Evolutionary conservation across 2,113 vertebrate genomes (phyloP), one percentile per base, ranked within the genome.

Genomic region (Felis chaus): DNA sequence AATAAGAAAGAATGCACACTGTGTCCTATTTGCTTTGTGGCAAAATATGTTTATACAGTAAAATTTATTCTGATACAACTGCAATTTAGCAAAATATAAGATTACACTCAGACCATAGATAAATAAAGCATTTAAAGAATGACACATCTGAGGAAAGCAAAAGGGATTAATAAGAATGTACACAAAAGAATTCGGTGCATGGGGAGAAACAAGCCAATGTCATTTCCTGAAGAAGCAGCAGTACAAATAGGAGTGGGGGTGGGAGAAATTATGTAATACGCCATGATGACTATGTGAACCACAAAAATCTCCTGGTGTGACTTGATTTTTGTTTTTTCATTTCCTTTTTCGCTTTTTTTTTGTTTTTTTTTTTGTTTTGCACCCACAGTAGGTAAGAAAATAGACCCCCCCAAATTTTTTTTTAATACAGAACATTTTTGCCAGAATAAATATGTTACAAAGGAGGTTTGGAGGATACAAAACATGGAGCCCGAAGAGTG

Each of bases 111-210:
- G n/a, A 63, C 16, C 69, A 10, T n/a, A 96, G 41, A 25, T 96
- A 95, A 85, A 82, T 76, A 96, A 95, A 96, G 39, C 66, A 86
- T 80, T 97, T 95, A 86, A 96, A 82, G 19, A 84, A 78, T 73
- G 36, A 57, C 31, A 86, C 57, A 14, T 95, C 21, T 95, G 86
- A 89, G 71, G 50, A 85, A 92, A 91, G 27, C 50, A 80, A 69
- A 33, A 80, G 7, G 87, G 12, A 95, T 95, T 71, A 92, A 78
- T 90, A 78, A 66, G 29, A 78, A 84, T 41, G 19, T n/a, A 41
- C 23, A 86, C 14, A 71, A 78, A 96, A 89, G 23, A 87, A 66
- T 89, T 61, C 12, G 25, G 12, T 39, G 3, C 5, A 25, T 5
- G 29, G 65, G 10, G 25, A 71, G 63, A 96, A 88, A 68, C 1